These are phyloP conservation scores for Maconellicoccus hirsutus DNA, from an alignment of 1,140 invertebrate genomes.

Conservation along the genomic window DNA sequence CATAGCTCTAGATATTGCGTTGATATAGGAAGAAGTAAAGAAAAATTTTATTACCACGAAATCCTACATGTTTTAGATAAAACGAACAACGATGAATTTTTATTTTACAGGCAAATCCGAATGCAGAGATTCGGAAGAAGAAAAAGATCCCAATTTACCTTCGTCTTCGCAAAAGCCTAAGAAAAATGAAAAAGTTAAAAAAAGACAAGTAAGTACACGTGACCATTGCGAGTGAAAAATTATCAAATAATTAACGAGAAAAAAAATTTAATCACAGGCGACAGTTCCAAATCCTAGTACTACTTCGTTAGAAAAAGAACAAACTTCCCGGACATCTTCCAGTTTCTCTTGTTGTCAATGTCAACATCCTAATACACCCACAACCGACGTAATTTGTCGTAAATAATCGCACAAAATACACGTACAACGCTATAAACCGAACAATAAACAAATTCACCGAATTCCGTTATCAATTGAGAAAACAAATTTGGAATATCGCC, in stretches of 20 bases:
- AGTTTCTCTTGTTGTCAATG: background rate
- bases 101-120: background rate
- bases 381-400: background rate
- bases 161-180: background rate
- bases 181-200: background rate
- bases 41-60: too few species aligned
- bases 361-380: background rate
- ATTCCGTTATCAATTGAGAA: too few species aligned
- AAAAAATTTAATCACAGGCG: background rate
- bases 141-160: background rate
- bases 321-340: background rate
- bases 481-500: too few species aligned
- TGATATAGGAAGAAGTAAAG: too few species aligned
- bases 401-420: background rate
- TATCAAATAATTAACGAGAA: too few species aligned
- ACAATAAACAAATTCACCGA: too few species aligned
- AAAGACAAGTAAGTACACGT: background rate
- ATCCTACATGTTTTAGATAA: too few species aligned
- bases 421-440: too few species aligned
- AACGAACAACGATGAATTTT: too few species aligned
- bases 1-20: too few species aligned
- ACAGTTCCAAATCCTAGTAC: background rate
- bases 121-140: background rate
- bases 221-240: too few species aligned
- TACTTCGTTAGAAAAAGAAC: background rate